A percentile compares a stretch with the other conserved stretches of the same genome.
These are phyloP conservation scores for Dendrocopos noguchii DNA, from an alignment of 2,113 vertebrate species.

Conservation along the genomic window DNA sequence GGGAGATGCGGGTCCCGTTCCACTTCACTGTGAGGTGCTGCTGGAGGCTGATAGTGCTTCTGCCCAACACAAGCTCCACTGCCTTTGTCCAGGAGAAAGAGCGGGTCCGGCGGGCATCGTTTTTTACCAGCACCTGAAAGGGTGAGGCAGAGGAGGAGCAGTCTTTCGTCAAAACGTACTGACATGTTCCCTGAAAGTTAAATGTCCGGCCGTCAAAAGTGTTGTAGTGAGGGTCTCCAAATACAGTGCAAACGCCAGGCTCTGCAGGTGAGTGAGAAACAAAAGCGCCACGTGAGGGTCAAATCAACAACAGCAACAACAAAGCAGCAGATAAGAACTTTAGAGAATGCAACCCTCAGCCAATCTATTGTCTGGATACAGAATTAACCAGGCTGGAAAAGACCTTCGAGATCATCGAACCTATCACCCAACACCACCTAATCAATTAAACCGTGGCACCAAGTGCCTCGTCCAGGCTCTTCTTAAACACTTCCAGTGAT, in stretches of 20 bases:
- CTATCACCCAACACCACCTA: too few species aligned
- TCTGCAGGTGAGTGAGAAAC: constrained; percentile 83
- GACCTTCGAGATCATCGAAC: too few species aligned
- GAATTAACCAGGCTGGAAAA: too few species aligned
- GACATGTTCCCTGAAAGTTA: constrained; percentile 99
- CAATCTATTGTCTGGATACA: too few species aligned
- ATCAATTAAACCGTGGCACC: too few species aligned
- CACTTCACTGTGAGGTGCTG: constrained; percentile 94
- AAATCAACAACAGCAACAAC: background rate
- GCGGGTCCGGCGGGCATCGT: constrained; percentile 92
- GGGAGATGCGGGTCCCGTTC: constrained; percentile 91
- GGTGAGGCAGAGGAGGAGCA: constrained; percentile 88
- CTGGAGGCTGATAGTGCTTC: constrained; percentile 88
- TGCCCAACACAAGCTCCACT: constrained; percentile 87
- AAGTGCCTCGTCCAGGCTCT: too few species aligned
- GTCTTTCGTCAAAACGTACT: constrained; percentile 94
- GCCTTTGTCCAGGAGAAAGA: constrained; percentile 98
- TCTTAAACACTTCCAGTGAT: too few species aligned
- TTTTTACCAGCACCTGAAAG: constrained; percentile 97
- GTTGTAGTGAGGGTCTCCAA: constrained; percentile 99
- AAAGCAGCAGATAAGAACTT: constrained; percentile 11
- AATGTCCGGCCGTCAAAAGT: constrained; percentile 98
- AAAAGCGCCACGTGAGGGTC: constrained; percentile 72
- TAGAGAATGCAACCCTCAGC: background rate
- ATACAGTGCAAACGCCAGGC: constrained; percentile 97